Percentiles rank a stretch among this genome's conserved stretches.
Conservation (phyloP, 1,140 invertebrate genomes). For the Aphis gossypii region DNA sequence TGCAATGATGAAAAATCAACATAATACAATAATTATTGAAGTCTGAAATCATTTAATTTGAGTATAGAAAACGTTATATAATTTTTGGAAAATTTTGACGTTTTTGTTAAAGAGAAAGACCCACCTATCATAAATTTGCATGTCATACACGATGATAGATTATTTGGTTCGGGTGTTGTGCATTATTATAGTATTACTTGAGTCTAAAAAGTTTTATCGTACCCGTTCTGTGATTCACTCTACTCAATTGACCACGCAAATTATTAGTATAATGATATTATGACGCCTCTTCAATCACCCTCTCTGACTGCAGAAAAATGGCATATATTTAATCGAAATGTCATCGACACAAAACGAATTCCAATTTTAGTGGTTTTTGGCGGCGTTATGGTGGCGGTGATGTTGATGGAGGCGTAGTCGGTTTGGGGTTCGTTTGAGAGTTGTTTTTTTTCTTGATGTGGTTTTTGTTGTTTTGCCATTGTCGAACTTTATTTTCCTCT, state of each 20-base stretch:
- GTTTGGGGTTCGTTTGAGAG: not conserved
- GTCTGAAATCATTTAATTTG: not conserved
- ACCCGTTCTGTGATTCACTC: not conserved
- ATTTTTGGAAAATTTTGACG: not conserved
- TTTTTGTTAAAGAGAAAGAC: not conserved
- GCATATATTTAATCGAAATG: constrained; percentile 17
- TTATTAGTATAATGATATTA: not conserved
- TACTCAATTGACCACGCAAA: not conserved
- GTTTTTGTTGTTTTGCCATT: not conserved
- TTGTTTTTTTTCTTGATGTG: not conserved
- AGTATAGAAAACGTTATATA: not conserved
- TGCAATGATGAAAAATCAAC: not conserved
- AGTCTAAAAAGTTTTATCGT: not conserved
- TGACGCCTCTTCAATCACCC: not conserved
- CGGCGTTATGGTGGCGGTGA: not conserved
- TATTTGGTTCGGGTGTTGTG: not conserved
- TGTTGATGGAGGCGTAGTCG: not conserved
- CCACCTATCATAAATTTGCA: not conserved
- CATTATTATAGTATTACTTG: not conserved
- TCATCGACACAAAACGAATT: not conserved
- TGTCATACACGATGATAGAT: not conserved
- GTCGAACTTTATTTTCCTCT: not conserved
- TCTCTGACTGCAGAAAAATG: not conserved
- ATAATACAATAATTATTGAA: not conserved
- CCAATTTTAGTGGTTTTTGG: not conserved